These are phyloP conservation scores for Coregonus ussuriensis DNA, from an alignment of 2,797 vertebrate species.

Conservation along the genomic window DNA sequence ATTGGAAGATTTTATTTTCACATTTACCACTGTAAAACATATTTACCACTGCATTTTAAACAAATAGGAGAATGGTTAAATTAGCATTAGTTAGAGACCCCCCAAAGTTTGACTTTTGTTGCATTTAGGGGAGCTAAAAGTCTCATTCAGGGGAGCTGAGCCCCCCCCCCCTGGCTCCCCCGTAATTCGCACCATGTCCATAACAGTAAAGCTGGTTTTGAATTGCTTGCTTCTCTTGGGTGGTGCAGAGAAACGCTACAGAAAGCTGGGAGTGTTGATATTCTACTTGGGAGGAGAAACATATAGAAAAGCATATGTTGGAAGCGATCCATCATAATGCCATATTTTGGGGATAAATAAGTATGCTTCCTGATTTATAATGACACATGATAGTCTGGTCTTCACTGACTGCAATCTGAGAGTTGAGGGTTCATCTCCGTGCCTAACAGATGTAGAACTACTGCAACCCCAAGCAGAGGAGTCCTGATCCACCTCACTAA, in stretches of 20 bases:
- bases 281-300: neutral
- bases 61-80: too few species aligned
- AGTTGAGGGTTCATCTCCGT: too few species aligned
- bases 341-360: too few species aligned
- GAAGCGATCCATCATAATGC: neutral
- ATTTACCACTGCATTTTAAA: too few species aligned
- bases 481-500: neutral
- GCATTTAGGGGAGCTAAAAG: too few species aligned
- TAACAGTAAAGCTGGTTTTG: slow-evolving; percentile 1
- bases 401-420: neutral
- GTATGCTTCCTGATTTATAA: too few species aligned
- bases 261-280: neutral
- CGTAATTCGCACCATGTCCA: neutral
- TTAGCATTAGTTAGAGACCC: too few species aligned
- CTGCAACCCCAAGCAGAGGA: neutral
- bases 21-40: too few species aligned
- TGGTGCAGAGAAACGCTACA: neutral
- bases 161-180: too few species aligned
- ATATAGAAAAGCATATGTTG: neutral
- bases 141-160: too few species aligned
- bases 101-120: too few species aligned
- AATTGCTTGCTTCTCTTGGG: neutral
- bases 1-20: too few species aligned
- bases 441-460: neutral
- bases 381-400: neutral